phyloP scores from a whole-genome alignment of 2,797 vertebrate genomes.

The Poeciliopsis gracilis region DNA sequence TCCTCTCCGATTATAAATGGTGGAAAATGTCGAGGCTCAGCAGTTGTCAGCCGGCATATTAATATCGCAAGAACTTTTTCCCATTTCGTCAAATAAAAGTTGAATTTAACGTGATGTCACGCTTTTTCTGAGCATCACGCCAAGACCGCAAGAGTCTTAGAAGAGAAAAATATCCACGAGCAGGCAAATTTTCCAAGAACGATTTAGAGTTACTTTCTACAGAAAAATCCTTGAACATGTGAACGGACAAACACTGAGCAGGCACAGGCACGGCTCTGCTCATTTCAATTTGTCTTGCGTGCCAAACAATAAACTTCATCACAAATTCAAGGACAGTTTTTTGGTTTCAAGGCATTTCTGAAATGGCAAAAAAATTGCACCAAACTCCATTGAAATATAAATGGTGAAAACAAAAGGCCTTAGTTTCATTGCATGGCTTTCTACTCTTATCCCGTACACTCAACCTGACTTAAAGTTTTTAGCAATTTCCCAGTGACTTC shows the following conservation, averaged over 20 bases:
- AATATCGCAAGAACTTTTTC: background rate
- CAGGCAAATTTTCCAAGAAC: background rate
- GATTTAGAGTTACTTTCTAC: background rate
- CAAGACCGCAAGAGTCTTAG: too few relatives aligned
- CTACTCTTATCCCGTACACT: background rate
- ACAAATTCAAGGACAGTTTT: background rate
- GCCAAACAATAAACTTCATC: background rate
- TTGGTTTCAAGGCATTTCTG: background rate
- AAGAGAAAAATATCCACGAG: background rate
- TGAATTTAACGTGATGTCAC: background rate
- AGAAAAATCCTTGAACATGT: background rate
- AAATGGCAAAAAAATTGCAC: background rate
- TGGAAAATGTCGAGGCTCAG: background rate
- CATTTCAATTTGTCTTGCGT: background rate
- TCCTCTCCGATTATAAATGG: background rate
- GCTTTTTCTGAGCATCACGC: too few relatives aligned
- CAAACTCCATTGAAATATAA: background rate
- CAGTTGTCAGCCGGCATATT: background rate
- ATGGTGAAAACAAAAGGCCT: background rate
- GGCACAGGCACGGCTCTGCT: background rate
- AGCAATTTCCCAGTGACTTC: background rate
- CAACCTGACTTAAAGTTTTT: background rate
- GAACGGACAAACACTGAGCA: background rate
- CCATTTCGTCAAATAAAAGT: background rate
- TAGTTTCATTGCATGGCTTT: background rate